These are phyloP conservation scores for Keiferia lycopersicella DNA, from an alignment of 2,888 invertebrate species.

Conservation along the genomic window DNA sequence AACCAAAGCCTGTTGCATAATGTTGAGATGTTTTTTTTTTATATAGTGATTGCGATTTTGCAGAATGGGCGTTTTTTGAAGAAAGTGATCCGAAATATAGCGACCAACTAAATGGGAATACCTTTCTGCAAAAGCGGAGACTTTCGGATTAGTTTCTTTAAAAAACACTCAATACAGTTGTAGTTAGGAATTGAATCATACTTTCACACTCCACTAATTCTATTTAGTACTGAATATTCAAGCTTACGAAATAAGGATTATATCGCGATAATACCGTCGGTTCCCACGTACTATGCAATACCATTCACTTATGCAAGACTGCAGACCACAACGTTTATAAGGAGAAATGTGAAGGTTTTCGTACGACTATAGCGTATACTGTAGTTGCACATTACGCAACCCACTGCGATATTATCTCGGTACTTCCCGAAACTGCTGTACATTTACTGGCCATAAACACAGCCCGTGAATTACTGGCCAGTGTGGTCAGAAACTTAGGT, in stretches of 20 bases:
- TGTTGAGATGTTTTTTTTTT: too few relatives aligned
- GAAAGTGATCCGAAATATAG: too few relatives aligned
- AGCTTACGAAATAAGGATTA: constrained; percentile 2
- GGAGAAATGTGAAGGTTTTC: constrained; percentile 15
- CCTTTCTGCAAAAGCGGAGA: too few relatives aligned
- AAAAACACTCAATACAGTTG: too few relatives aligned
- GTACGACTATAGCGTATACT: neutral
- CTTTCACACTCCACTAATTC: neutral
- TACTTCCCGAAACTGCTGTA: constrained; percentile 17
- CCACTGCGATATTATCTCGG: constrained; percentile 16
- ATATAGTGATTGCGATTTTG: too few relatives aligned
- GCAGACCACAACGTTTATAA: constrained; percentile 4
- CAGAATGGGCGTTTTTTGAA: too few relatives aligned
- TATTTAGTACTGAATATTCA: neutral
- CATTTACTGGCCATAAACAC: constrained; percentile 21
- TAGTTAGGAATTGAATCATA: neutral
- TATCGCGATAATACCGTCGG: neutral
- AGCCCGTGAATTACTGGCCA: constrained; percentile 19
- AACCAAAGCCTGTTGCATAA: neutral
- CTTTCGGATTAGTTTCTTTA: too few relatives aligned
- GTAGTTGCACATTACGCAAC: constrained; percentile 16
- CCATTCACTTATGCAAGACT: constrained; percentile 9
- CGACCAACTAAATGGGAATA: too few relatives aligned
- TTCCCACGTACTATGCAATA: constrained; percentile 9
- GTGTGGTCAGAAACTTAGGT: constrained; percentile 7